These are phyloP conservation scores for Gallinago stenura DNA, from an alignment of 2,797 vertebrate genomes.

Conservation along the genomic window DNA sequence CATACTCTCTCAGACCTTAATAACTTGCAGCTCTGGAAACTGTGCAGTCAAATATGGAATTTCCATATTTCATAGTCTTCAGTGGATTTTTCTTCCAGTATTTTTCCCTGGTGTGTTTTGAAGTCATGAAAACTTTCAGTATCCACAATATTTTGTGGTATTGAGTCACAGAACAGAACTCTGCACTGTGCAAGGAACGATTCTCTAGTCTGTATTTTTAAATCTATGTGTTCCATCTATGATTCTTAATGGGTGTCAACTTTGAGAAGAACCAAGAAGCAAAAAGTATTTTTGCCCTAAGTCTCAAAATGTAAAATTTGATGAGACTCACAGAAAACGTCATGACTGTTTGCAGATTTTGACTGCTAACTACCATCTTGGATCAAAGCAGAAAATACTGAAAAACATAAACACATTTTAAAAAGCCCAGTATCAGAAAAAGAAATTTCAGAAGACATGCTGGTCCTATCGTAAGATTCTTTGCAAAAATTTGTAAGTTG, in stretches of 20 bases:
- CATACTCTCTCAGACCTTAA: neutral
- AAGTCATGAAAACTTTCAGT: neutral
- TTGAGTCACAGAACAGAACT: neutral
- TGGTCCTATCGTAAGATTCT: neutral
- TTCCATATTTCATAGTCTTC: neutral
- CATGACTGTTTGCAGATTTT: neutral
- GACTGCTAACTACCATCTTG: neutral
- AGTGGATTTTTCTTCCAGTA: neutral
- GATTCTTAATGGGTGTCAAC: accelerated
- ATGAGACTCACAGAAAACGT: neutral
- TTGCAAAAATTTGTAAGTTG: neutral
- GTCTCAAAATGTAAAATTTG: neutral
- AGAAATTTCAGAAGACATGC: neutral
- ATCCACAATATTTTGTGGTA: too few species aligned
- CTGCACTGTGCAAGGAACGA: accelerated
- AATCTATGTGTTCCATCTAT: neutral
- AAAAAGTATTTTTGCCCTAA: accelerated
- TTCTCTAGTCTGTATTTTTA: neutral
- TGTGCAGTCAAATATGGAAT: neutral
- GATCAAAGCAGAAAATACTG: neutral
- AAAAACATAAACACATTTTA: neutral
- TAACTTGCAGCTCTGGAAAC: neutral
- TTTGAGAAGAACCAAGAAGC: neutral
- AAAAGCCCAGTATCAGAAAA: neutral
- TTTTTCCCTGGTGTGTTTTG: neutral